Percentiles rank a stretch among this genome's conserved stretches.
Evolutionary conservation across 2,888 invertebrate genomes (phyloP).

Genomic region (Drosophila siamana): DNA sequence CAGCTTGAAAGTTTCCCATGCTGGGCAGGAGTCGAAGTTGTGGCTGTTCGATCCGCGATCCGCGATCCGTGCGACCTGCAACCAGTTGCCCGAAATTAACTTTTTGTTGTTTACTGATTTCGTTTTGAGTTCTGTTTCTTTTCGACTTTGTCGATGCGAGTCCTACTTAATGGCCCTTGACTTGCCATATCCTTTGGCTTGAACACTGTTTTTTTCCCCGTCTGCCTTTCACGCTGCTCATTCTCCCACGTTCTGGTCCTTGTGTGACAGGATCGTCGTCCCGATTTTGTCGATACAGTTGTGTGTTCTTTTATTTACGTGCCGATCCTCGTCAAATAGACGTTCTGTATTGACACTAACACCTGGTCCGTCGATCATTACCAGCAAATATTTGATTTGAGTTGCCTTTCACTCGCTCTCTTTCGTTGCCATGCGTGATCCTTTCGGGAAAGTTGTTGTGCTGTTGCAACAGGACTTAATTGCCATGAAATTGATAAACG

Average conservation of each 20-base stretch:
- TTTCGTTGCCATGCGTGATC: slow-evolving; percentile 1
- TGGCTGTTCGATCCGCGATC: neutral
- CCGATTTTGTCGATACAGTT: slow-evolving; percentile 64
- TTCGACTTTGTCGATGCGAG: neutral
- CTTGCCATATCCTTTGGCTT: slow-evolving; percentile 43
- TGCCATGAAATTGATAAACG: slow-evolving; percentile 31
- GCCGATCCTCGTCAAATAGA: slow-evolving; percentile 55
- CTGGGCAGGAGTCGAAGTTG: neutral
- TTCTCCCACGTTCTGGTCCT: slow-evolving; percentile 72
- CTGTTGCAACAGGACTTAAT: slow-evolving; percentile 22
- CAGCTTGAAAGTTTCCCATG: slow-evolving; percentile 61
- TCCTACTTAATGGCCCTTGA: slow-evolving; percentile 61
- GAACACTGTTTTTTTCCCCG: slow-evolving; percentile 63
- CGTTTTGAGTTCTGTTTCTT: neutral
- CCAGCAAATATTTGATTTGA: slow-evolving; percentile 58
- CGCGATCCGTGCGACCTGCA: slow-evolving; percentile 10
- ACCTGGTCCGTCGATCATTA: slow-evolving; percentile 62
- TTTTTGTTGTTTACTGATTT: slow-evolving; percentile 45
- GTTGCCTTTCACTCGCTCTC: slow-evolving; percentile 3
- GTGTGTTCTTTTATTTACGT: slow-evolving; percentile 47
- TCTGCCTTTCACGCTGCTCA: slow-evolving; percentile 26
- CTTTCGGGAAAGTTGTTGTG: slow-evolving; percentile 18
- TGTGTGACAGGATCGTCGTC: slow-evolving; percentile 50
- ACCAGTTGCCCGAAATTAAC: slow-evolving; percentile 40
- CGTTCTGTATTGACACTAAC: slow-evolving; percentile 68